These are phyloP conservation scores for Dasyornis broadbenti DNA, from an alignment of 2,113 vertebrate genomes.

Conservation along the genomic window DNA sequence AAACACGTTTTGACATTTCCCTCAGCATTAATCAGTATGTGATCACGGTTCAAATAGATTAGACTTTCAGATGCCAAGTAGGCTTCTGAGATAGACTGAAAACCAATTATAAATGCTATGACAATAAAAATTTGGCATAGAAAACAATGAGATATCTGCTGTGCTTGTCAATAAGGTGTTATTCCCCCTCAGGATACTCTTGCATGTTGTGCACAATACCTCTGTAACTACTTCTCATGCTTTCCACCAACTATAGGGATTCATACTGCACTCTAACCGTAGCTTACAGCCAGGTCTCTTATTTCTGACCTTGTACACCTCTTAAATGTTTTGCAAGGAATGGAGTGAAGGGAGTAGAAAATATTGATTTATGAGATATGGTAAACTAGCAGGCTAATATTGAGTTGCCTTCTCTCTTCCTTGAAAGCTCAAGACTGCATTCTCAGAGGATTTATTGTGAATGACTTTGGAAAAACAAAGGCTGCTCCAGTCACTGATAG, in stretches of 20 bases:
- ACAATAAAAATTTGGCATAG: background rate
- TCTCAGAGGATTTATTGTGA: background rate
- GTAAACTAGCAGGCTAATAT: background rate
- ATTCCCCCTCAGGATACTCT: background rate
- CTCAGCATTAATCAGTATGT: background rate
- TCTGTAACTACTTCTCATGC: background rate
- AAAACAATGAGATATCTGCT: background rate
- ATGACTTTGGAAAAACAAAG: background rate
- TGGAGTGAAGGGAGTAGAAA: background rate
- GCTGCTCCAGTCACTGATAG: background rate
- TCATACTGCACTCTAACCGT: background rate
- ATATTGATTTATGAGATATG: background rate
- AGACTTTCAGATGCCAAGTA: background rate
- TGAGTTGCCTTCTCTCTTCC: background rate
- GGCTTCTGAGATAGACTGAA: background rate
- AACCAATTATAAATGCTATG: background rate
- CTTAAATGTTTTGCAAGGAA: background rate
- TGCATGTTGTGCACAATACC: background rate
- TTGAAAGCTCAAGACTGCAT: background rate
- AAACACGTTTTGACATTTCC: background rate
- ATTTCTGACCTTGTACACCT: background rate
- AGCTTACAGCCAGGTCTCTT: background rate
- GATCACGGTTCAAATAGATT: background rate
- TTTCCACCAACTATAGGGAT: background rate
- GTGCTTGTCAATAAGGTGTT: background rate